Base-by-base conservation (phyloP, 1,140 invertebrate genomes). In the Meloidogyne floridensis region DNA sequence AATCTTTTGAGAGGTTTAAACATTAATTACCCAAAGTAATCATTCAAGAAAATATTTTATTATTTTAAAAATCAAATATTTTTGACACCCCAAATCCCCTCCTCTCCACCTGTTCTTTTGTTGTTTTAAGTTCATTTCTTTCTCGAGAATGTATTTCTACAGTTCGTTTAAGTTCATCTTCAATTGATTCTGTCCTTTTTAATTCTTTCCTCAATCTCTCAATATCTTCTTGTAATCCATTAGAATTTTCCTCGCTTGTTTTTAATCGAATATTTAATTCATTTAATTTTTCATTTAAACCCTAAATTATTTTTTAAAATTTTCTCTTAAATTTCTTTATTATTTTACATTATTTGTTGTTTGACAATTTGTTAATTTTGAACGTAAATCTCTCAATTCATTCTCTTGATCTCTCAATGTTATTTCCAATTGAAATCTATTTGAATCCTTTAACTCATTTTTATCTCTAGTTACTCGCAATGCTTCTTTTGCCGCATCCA, bases 401-500 rank as follows among this genome's bases (percentile, higher is more conserved):
- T 81, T 84, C 51, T 89, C 88, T 72, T 87, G 81, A 18, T 89
- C 88, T 20, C 88, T 84, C 51, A 90, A 65, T 70, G 86, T 86
- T 65, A 77, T 86, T 80, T 89, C 88, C 56, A 90, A 73, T 78
- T 87, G 85, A 83, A 83, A 89, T 10, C 89, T 83, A 75, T 72
- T 83, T 2, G 88, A 81, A 71, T 89, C 89, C 54, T 82, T 82
- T 18, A 82, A 77, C 71, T 89, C 88, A 59, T 89, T 86, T 53
- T 86, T 85, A 53, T 89, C 88, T 32, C 88, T 83, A 42, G 88
- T 72, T 11, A 43, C 43, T 43, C 88, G 80, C 11, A 90, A 81
- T 54, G 89, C 88, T 75, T 87, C 86, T 75, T 90, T 89, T 20
- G 89, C 87, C 69, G 81, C 84, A 72, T 89, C 86, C 65, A 89